A percentile compares a stretch with the other conserved stretches of the same genome.
These are phyloP conservation scores for Sitta europaea DNA, from an alignment of 2,113 vertebrate species.

Conservation along the genomic window DNA sequence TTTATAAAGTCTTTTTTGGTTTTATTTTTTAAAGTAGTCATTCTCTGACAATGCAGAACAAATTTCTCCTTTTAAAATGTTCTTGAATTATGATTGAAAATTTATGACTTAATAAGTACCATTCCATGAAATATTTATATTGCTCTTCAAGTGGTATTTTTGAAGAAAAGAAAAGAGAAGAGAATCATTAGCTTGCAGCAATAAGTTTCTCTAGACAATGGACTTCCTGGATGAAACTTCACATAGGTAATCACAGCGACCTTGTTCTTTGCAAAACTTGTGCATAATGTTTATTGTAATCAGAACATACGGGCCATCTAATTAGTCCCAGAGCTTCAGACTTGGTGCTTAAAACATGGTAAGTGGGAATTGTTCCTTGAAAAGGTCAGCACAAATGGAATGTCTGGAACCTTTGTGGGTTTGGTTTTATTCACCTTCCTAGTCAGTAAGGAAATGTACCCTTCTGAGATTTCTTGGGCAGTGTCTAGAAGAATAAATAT, in stretches of 20 bases:
- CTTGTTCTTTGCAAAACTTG: not conserved
- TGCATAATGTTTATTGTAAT: not conserved
- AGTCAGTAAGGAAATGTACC: not conserved
- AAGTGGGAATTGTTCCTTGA: not conserved
- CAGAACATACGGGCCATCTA: not conserved
- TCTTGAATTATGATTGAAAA: conserved; percentile 1
- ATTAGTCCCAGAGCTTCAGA: conserved; percentile 40
- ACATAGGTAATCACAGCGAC: not conserved
- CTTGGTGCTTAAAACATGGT: not conserved
- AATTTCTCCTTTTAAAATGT: not conserved
- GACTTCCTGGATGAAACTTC: not conserved
- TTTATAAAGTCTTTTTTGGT: not conserved
- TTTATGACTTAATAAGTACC: not conserved
- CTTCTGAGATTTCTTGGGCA: not conserved
- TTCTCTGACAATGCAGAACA: not conserved
- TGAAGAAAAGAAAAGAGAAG: not conserved
- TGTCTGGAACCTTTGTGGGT: not conserved
- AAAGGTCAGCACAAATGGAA: not conserved
- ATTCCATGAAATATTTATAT: not conserved
- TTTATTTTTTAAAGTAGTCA: not conserved
- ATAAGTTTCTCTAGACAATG: not conserved
- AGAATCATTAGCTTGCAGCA: not conserved
- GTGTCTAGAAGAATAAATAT: not conserved
- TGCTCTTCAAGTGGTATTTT: not conserved
- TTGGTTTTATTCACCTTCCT: not conserved